Conservation (phyloP, 2,113 vertebrate genomes). For the Eurypyga helias region DNA sequence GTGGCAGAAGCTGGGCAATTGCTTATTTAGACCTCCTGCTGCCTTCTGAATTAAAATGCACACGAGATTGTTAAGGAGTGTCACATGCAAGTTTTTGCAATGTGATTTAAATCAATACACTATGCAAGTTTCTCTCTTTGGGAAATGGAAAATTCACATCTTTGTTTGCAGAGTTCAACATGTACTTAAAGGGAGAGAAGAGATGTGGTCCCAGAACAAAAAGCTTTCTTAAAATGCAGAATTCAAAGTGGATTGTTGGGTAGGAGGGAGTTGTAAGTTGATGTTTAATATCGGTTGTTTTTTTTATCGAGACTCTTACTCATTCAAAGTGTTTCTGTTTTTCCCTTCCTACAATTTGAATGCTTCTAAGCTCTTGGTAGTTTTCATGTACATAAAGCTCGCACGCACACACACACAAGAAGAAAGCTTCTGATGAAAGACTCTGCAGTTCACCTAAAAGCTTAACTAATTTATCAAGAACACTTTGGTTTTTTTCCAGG, state of each 20-base stretch:
- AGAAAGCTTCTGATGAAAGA: not conserved
- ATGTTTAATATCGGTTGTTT: not conserved
- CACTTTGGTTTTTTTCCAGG: constrained; percentile 68
- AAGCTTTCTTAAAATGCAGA: not conserved
- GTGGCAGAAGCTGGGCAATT: not conserved
- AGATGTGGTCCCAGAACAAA: not conserved
- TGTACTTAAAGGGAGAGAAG: not conserved
- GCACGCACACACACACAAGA: too few relatives aligned
- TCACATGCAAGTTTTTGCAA: not conserved
- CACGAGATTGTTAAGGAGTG: not conserved
- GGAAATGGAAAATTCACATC: not conserved
- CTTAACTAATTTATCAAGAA: not conserved
- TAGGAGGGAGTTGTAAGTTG: not conserved
- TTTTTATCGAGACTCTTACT: not conserved
- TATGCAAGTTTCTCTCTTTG: not conserved
- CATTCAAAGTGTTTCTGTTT: not conserved
- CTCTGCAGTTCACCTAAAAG: not conserved
- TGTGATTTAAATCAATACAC: not conserved
- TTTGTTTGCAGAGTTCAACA: not conserved
- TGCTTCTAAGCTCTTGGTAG: not conserved
- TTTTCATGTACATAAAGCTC: not conserved
- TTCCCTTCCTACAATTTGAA: not conserved
- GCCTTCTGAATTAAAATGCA: not conserved
- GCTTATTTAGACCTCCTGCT: not conserved
- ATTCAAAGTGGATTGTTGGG: not conserved